Percentiles rank a stretch among this genome's conserved stretches.
These are phyloP conservation scores for Xerus rutilus DNA, from an alignment of 2,797 vertebrate genomes.

Conservation along the genomic window DNA sequence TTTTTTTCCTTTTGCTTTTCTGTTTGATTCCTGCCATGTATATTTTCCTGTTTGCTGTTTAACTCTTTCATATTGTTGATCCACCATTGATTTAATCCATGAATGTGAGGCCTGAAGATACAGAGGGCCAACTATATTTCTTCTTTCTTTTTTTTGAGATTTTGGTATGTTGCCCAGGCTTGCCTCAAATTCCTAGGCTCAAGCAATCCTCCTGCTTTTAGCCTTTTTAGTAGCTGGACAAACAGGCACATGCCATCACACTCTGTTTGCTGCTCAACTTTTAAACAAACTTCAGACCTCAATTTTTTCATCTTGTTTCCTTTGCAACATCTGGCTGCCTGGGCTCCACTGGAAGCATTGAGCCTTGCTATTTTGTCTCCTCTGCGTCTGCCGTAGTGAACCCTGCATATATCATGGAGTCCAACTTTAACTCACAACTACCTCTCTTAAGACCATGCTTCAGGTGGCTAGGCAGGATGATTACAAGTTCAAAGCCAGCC, in stretches of 20 bases:
- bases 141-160: not conserved
- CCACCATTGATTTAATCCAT: not conserved
- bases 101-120: not conserved
- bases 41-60: conserved; percentile 2
- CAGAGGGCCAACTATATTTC: not conserved
- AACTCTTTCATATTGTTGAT: not conserved
- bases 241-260: no score
- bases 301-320: not conserved
- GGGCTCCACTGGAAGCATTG: not conserved
- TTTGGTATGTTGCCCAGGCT: not conserved
- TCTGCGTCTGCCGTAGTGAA: not conserved
- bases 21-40: not conserved
- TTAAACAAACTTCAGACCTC: not conserved
- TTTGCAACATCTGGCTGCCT: not conserved
- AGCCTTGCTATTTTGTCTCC: not conserved
- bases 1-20: not conserved
- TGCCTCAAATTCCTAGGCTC: not conserved
- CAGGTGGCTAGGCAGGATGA: no score
- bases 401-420: not conserved
- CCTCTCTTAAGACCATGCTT: not conserved
- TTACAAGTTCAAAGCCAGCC: no score
- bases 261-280: not conserved
- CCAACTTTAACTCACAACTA: not conserved
- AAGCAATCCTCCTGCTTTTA: not conserved
- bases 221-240: not conserved